A percentile compares a stretch with the other conserved stretches of the same genome.
These are phyloP conservation scores for Thamnaconus septentrionalis DNA, from an alignment of 2,113 vertebrate species.

Conservation along the genomic window DNA sequence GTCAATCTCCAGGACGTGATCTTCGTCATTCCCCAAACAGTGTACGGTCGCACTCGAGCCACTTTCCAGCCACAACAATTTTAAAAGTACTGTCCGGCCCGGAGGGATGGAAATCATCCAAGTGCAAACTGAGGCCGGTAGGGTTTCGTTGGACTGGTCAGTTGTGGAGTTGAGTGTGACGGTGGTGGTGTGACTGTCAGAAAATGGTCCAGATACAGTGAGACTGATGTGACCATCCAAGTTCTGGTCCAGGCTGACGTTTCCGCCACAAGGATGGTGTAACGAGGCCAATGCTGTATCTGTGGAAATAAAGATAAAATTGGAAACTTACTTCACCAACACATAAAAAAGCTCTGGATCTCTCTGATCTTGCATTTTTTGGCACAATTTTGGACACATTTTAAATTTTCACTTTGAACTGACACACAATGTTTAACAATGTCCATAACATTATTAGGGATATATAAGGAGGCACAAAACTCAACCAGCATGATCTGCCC, in stretches of 20 bases:
- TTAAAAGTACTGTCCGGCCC: conserved; percentile 40
- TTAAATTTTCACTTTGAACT: background rate
- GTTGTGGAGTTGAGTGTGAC: background rate
- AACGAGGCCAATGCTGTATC: conserved; percentile 37
- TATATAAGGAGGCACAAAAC: background rate
- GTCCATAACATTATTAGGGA: background rate
- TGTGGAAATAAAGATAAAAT: conserved; percentile 5
- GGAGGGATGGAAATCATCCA: conserved; percentile 48
- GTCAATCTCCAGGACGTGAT: conserved; percentile 10
- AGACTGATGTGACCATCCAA: conserved; percentile 41
- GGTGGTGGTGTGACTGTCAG: background rate
- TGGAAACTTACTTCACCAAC: no score
- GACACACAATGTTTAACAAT: background rate
- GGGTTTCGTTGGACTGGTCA: background rate
- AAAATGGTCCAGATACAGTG: conserved; percentile 23
- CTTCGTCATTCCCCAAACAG: conserved; percentile 24
- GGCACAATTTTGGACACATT: background rate
- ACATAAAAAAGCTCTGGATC: no score
- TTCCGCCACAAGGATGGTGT: conserved; percentile 31
- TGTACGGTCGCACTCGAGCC: conserved; percentile 27
- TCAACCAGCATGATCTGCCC: background rate
- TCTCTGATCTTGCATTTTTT: no score
- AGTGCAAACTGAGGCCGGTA: conserved; percentile 35
- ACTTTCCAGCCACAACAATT: conserved; percentile 16
- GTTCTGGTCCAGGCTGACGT: conserved; percentile 43